These are phyloP conservation scores for Nymphalis io DNA, from an alignment of 1,140 invertebrate genomes.

Conservation along the genomic window DNA sequence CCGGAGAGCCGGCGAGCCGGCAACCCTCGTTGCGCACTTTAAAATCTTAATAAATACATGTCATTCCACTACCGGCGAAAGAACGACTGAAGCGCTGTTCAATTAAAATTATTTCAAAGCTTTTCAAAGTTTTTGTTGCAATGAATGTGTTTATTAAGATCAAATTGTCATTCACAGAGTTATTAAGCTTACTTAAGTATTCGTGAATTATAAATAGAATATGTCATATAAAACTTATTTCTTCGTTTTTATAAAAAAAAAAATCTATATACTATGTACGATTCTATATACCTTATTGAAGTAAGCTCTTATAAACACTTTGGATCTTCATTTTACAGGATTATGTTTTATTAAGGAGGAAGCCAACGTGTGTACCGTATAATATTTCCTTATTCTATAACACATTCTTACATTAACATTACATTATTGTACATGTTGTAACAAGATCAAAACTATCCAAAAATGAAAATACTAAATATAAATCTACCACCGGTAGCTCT, in stretches of 20 bases:
- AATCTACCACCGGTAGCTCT: no score
- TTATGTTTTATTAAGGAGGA: no score
- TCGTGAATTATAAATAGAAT: neutral
- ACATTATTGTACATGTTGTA: no score
- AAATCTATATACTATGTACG: no score
- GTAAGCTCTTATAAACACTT: no score
- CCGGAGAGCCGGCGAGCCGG: slow-evolving; percentile 36
- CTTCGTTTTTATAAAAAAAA: no score
- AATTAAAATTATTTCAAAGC: slow-evolving; percentile 36
- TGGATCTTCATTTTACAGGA: no score
- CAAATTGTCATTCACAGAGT: slow-evolving; percentile 10
- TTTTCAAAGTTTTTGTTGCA: slow-evolving; percentile 37
- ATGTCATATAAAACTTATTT: no score
- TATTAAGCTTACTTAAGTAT: slow-evolving; percentile 13
- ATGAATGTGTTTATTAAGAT: slow-evolving; percentile 41
- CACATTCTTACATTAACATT: no score
- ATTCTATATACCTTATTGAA: no score
- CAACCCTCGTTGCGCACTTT: slow-evolving; percentile 47
- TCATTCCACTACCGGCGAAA: slow-evolving; percentile 36
- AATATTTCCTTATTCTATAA: no score
- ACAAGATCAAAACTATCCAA: neutral
- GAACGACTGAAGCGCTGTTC: slow-evolving; percentile 13
- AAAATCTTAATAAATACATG: slow-evolving; percentile 63
- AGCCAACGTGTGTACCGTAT: no score
- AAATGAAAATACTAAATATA: neutral